Evolutionary conservation across 2,888 invertebrate genomes (phyloP), one percentile per base, ranked within the genome.

Genomic region (Cerastis leucographa): DNA sequence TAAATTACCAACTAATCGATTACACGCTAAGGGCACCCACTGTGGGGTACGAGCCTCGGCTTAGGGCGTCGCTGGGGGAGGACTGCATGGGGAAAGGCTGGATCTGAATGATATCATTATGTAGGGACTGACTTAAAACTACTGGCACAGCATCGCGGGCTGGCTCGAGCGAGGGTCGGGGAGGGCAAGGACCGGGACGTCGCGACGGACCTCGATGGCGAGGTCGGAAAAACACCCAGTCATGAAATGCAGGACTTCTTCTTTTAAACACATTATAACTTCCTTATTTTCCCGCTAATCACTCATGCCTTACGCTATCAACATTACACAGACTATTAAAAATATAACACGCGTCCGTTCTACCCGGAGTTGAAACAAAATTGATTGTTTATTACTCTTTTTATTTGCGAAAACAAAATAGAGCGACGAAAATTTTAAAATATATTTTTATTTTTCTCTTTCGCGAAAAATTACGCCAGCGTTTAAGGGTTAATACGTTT

Each of bases 341-440:
- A 89, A 85, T 82, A 88, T 81, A 85, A 85, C 76, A 82, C 76
- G 71, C 79, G 64, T 68, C 64, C 74, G 56, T 73, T 84, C 62
- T 80, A 84, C 77, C 79, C 73, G 54, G 46, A 73, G 77, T 76
- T 88, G 46, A 83, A 87, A 81, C 80, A 75, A 81, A 88, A 89
- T 88, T 83, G 81, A 89, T 89, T 81, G 79, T 79, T 85, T 86
- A 81, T 81, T 81, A 68, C 76, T 74, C 74, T 73, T 78, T 83
- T 78, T 83, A 81, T 83, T 76, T 73, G 67, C 51, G 14, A 84
- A 72, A 84, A 59, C 49, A 65, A 79, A 85, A 85, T 65, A 76
- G 25, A 69, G 46, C 40, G 42, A 71, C 40, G 7, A 59, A n/a
- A 1, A 42, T 56, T 82, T 82, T 64, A 0, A 49, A 40, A 59